These are phyloP conservation scores for Aptenodytes patagonicus DNA, from an alignment of 2,113 vertebrate genomes.

Conservation along the genomic window DNA sequence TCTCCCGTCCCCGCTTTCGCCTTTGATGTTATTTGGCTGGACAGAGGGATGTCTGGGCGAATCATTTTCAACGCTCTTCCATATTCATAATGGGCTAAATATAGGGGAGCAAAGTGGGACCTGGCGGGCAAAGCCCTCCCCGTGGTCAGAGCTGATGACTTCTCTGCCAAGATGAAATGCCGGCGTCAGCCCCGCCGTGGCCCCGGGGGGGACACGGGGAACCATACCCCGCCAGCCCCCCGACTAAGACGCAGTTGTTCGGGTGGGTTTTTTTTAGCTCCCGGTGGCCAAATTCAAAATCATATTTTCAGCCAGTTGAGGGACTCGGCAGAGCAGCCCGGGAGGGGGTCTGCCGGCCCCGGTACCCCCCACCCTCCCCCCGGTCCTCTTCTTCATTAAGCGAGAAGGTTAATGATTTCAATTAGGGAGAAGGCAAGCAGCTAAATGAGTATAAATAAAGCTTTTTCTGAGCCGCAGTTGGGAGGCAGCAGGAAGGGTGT, in stretches of 20 bases:
- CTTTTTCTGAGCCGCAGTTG: neutral
- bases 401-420: constrained; percentile 69
- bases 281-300: constrained; percentile 37
- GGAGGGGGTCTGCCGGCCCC: neutral
- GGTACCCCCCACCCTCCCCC: neutral
- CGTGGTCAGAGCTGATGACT: constrained; percentile 81
- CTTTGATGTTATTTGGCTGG: constrained; percentile 87
- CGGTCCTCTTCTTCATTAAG: constrained; percentile 56
- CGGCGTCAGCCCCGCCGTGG: constrained; percentile 66
- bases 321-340: neutral
- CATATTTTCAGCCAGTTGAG: neutral
- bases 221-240: constrained; percentile 42
- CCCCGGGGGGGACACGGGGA: constrained; percentile 68
- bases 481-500: neutral
- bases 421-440: constrained; percentile 53
- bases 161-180: constrained; percentile 81
- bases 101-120: constrained; percentile 74
- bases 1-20: constrained; percentile 62
- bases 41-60: constrained; percentile 82
- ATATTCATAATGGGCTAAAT: constrained; percentile 89
- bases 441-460: constrained; percentile 65
- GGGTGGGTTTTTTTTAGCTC: neutral
- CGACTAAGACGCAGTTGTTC: neutral
- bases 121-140: constrained; percentile 74
- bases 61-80: constrained; percentile 87